Base-by-base conservation (phyloP, 2,113 vertebrate genomes). In the Haplotaxodon microlepis region DNA sequence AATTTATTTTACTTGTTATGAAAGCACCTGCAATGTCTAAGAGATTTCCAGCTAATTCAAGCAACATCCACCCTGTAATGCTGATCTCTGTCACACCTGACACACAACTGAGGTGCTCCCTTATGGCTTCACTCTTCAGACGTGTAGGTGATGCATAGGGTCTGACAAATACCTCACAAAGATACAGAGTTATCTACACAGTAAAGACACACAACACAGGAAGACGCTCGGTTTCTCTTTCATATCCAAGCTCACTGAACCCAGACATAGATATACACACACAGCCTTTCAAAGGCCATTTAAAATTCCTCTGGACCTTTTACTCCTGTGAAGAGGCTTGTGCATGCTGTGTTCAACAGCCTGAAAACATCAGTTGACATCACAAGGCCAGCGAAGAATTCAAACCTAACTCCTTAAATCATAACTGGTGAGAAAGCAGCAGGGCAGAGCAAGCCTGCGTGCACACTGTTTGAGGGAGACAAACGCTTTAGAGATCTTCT, bases 41-140 rank as follows among this genome's bases (percentile, higher is more conserved):
- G 40, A 47, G 42, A 2, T 50, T 76, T 50, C 27, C 16, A 50
- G 71, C 6, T 76, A 76, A 50, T 31, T 38, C 10, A 21, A 66
- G 40, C 13, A 91, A 34, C 86, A 91, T 86, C 59, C 89, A 78
- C 93, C 89, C 81, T 88, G 90, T 24, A 84, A 61, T 9, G 47
- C 61, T 61, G 31, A 71, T 76, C 88, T 9, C 50, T 63, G 78
- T 88, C 86, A 90, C 83, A 89, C 69, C 38, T 38, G 53, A 27
- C 47, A 19, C 88, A 87, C 87, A 90, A 53, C 19, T 36, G 29
- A 61, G 13, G 47, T 73, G 63, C 53, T 69, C 71, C 78, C 51
- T 71, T 29, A 9, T 31, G 36, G 71, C 53, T 81, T 57, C 57
- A 8, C 53, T 34, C 31, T 80, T 71, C 38, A 47, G 66, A 71